Base-by-base conservation (phyloP, 2,888 invertebrate genomes). In the Drosophila helvetica region DNA sequence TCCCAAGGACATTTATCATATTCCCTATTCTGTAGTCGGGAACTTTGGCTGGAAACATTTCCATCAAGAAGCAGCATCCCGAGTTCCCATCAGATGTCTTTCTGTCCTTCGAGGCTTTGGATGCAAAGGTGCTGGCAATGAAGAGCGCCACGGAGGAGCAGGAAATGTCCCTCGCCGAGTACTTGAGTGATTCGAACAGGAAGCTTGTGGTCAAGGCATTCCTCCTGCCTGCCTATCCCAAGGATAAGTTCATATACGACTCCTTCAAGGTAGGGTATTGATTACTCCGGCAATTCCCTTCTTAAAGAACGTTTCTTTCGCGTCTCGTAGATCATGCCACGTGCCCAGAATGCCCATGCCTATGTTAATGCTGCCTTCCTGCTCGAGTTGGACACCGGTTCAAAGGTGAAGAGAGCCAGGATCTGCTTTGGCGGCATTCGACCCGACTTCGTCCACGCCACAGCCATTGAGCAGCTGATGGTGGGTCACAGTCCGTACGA, bases 271-370 rank as follows among this genome's bases (percentile, higher is more conserved):
- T 96, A 88, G 79, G 7, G 7, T 0, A 4, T 0, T 1, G 27
- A 27, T 5, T 10, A 18, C 18, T 9, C 12, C 6, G 1, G 1
- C 12, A 1, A 12, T 18, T 51, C 25, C 27, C 1, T 5, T 12
- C 33, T 5, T 3, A 1, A 12, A 15, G 5, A 33, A 12, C 0
- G 12, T 12, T 22, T 22, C 12, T 15, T 33, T 33, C 33, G 1
- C 15, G 33, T 12, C 5, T 17, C 7, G 1, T 52, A 90, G 96
- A 95, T 96, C 55, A 95, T 95, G 94, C 95, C 95, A 0, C 93
- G 96, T 69, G 94, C 95, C 0, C 96, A 96, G 92, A 96, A 96
- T 83, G 95, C 96, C 0, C 96, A 96, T 81, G 96, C 96, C 0
- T 94, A 95, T 66, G 95, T 96, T 0, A 96, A 96, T 86, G 95